Percentiles rank a stretch among this genome's conserved stretches.
Evolutionary conservation across 1,140 invertebrate species (phyloP).

Genomic region (Lepidurus apus): DNA sequence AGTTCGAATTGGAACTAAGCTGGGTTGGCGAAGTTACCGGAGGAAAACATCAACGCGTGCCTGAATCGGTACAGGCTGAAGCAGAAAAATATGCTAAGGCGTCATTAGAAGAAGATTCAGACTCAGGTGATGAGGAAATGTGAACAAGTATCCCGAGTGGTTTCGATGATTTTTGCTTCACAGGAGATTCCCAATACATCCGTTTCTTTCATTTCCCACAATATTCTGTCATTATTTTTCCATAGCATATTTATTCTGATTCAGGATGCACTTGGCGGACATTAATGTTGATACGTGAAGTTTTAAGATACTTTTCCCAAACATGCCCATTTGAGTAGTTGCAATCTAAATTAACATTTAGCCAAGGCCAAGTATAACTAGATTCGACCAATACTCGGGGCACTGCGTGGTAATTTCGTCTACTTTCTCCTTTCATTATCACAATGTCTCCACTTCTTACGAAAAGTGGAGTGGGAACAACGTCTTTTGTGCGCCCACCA

Average conservation of each 20-base stretch:
- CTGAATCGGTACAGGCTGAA: conserved; percentile 56
- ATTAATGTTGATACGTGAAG: conserved; percentile 34
- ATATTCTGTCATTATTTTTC: not conserved
- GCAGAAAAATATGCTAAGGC: conserved; percentile 75
- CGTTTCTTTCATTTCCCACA: conserved; percentile 1
- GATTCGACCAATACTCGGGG: conserved; percentile 28
- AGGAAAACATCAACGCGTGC: conserved; percentile 68
- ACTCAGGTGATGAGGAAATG: conserved; percentile 68
- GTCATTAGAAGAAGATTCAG: conserved; percentile 74
- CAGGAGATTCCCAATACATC: not conserved
- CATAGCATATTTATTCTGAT: not conserved
- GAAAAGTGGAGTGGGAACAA: conserved; percentile 60
- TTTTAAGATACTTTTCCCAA: conserved; percentile 23
- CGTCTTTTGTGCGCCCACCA: conserved; percentile 61
- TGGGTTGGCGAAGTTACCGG: conserved; percentile 85
- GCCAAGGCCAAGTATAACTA: not conserved
- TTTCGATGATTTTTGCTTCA: conserved; percentile 11
- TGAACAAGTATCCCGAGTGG: conserved; percentile 29
- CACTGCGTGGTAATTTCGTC: conserved; percentile 67
- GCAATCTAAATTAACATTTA: not conserved
- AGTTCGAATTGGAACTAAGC: conserved; percentile 94
- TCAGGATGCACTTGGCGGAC: conserved; percentile 33
- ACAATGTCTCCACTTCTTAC: conserved; percentile 74
- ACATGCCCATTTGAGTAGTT: conserved; percentile 13
- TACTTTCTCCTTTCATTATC: conserved; percentile 69